Percentiles rank a stretch among this genome's conserved stretches.
Evolutionary conservation across 2,113 vertebrate genomes (phyloP).

Genomic region (Brachyhypopomus gauderio): DNA sequence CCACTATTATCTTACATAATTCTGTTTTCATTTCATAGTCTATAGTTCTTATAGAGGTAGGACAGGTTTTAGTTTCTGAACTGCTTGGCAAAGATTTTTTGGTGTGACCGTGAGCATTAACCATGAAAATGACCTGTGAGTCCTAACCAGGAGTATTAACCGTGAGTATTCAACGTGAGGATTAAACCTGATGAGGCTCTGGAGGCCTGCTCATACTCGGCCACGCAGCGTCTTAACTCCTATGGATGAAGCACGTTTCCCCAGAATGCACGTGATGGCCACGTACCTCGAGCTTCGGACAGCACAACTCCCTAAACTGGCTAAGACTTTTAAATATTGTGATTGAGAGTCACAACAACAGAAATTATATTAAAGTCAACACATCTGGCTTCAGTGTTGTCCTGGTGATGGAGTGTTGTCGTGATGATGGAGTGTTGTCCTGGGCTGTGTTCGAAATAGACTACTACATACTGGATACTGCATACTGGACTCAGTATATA

Average conservation of each 20-base stretch:
- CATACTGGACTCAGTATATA: no score
- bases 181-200: constrained; percentile 69
- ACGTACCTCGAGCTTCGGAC: constrained; percentile 68
- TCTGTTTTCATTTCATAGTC: neutral
- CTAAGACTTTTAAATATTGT: neutral
- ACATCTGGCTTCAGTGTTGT: constrained; percentile 27
- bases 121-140: constrained; percentile 51
- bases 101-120: constrained; percentile 70
- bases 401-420: constrained; percentile 20
- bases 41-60: neutral
- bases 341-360: constrained; percentile 37
- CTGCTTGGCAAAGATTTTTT: constrained; percentile 65
- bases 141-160: no score
- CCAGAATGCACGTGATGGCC: constrained; percentile 46
- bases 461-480: no score
- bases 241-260: constrained; percentile 43
- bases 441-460: no score
- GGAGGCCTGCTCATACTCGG: constrained; percentile 56
- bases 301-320: constrained; percentile 53
- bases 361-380: constrained; percentile 33
- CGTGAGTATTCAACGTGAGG: constrained; percentile 28
- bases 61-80: neutral
- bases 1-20: neutral
- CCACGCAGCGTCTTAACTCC: constrained; percentile 40
- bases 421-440: no score